phyloP scores from a whole-genome alignment of 2,113 vertebrate genomes.

The Noturus placidus region DNA sequence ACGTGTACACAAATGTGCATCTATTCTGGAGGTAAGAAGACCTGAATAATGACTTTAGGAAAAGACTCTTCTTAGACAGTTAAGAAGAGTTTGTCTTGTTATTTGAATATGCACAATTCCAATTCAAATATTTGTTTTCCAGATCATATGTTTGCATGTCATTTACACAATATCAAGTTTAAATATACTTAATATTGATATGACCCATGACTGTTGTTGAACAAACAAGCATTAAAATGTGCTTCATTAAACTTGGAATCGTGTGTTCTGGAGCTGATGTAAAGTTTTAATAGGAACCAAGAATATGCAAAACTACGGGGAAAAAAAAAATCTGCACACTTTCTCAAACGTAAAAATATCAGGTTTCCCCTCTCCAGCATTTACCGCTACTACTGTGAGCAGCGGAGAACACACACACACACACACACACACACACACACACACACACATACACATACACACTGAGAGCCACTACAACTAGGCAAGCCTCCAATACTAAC shows the following conservation, averaged over 20 bases:
- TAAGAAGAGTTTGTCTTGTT: not conserved
- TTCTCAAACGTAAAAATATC: conserved; percentile 23
- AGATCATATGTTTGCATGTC: conserved; percentile 1
- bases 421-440: conserved; percentile 11
- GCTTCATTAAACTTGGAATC: conserved; percentile 22
- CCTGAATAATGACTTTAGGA: not conserved
- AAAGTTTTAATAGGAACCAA: not conserved
- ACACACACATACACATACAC: conserved; percentile 33
- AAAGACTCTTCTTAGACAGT: not conserved
- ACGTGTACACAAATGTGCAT: not conserved
- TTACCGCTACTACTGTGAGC: conserved; percentile 26
- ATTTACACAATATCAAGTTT: conserved; percentile 2
- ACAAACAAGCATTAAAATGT: conserved; percentile 1
- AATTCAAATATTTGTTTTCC: conserved; percentile 32
- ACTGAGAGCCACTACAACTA: conserved; percentile 46
- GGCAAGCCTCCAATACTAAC: conserved; percentile 53
- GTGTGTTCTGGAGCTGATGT: not conserved
- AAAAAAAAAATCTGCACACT: not conserved
- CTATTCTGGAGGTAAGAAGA: conserved; percentile 2
- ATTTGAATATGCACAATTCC: not conserved
- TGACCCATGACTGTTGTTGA: conserved; percentile 15
- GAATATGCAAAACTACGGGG: not conserved
- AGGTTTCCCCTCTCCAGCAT: not conserved
- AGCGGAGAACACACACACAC: conserved; percentile 28
- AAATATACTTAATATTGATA: not conserved